Conservation (phyloP, 2,888 invertebrate species). For the Girardia tigrina region DNA sequence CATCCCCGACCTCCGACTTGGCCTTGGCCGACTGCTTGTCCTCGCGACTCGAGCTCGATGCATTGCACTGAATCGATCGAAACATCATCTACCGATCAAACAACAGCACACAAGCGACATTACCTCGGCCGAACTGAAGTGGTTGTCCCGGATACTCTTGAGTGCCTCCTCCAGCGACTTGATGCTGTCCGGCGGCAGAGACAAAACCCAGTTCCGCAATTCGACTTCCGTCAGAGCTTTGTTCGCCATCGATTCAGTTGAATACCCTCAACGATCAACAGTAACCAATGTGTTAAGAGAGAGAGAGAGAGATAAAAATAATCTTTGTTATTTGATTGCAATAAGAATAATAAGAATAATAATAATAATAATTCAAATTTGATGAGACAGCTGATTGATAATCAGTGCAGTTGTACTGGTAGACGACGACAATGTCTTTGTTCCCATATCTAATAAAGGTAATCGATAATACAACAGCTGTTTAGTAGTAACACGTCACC, state of each 20-base stretch:
- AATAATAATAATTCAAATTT: no score
- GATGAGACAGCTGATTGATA: constrained; percentile 2
- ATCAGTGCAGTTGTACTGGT: no score
- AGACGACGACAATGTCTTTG: not conserved
- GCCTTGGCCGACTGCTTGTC: not conserved
- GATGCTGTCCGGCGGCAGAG: constrained; percentile 27
- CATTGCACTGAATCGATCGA: not conserved
- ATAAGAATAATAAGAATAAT: no score
- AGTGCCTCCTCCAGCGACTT: constrained; percentile 27
- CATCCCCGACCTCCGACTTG: not conserved
- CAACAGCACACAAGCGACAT: no score
- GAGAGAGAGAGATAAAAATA: no score
- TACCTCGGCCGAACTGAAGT: not conserved
- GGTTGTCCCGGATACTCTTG: not conserved
- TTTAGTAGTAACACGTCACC: constrained; percentile 16
- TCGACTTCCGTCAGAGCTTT: constrained; percentile 4
- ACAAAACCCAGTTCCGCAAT: constrained; percentile 9
- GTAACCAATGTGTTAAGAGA: no score
- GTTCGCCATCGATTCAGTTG: not conserved
- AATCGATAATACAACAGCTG: constrained; percentile 23
- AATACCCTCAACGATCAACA: no score
- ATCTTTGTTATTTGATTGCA: no score
- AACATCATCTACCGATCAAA: not conserved
- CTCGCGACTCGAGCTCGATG: not conserved
- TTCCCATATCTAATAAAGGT: constrained; percentile 20